A percentile compares a stretch with the other conserved stretches of the same genome.
Evolutionary conservation across 2,888 invertebrate species (phyloP).

Genomic region (Globia sparganii): DNA sequence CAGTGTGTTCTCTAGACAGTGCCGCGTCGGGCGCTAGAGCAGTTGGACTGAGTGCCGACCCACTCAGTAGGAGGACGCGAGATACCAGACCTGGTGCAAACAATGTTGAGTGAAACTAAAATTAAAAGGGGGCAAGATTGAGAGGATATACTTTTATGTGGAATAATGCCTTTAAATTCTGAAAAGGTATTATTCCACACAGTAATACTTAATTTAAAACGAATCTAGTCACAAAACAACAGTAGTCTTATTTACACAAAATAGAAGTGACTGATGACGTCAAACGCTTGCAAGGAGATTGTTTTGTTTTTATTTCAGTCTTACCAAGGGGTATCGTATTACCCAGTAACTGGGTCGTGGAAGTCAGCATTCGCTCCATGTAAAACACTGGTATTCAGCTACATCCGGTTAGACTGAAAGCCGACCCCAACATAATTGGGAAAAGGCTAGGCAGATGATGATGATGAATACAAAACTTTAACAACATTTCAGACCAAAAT

Average conservation of each 20-base stretch:
- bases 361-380: too few species aligned
- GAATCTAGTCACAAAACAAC: not conserved
- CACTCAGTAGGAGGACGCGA: slow-evolving; percentile 94
- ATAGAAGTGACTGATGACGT: not conserved
- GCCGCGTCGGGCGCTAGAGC: slow-evolving; percentile 93
- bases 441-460: too few species aligned
- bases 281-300: not conserved
- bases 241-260: not conserved
- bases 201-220: not conserved
- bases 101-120: not conserved
- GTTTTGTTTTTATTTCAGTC: not conserved
- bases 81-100: slow-evolving; percentile 92
- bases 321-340: too few species aligned
- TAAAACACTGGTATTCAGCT: too few species aligned
- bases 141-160: not conserved
- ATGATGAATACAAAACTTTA: not conserved
- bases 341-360: too few species aligned
- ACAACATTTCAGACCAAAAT: not conserved
- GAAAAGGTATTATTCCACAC: too few species aligned
- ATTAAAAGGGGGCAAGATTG: not conserved
- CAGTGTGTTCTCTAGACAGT: slow-evolving; percentile 91
- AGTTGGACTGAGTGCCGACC: slow-evolving; percentile 94
- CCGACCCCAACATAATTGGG: too few species aligned
- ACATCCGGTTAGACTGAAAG: too few species aligned
- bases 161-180: too few species aligned